Evolutionary conservation across 2,113 vertebrate genomes (phyloP), one percentile per base, ranked within the genome.

Genomic region (Bothrops jararaca): DNA sequence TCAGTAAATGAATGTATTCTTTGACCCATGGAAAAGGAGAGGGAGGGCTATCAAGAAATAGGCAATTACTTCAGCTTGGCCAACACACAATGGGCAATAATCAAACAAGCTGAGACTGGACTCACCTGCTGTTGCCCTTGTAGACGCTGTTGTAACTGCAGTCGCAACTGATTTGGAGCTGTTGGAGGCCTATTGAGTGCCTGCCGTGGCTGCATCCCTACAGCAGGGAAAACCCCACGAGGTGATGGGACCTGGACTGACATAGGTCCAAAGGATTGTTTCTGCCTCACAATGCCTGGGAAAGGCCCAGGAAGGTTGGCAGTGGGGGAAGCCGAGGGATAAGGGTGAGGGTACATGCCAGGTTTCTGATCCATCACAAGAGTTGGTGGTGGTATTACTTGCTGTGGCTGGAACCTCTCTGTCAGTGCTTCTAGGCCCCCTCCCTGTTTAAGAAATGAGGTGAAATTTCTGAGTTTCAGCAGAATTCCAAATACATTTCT

Each of bases 121-220:
- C 95, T 97, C 96, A 99, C 99, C 98, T 99, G 98, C 96, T 99
- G 98, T 1, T 98, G 98, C 1, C 98, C 98, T 95, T 99, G 99
- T 39, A 99, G 95, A 18, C 99, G 97, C 95, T 99, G 99, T 93
- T 99, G 99, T 74, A 99, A 98, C 95, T 99, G 99, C 89, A 99
- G 98, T 29, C 99, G 98, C 58, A 99, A 97, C 85, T 98, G 98
- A 91, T 98, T 95, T 95, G 97, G 97, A 4, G 98, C 95, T 3
- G 98, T 98, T 1, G 98, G 98, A 7, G 98, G 96, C 60, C 98
- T 97, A 94, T 39, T 96, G 91, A 98, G 93, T 0, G 97, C 96
- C 0, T 98, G 98, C 50, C 98, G 97, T 56, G 98, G 96, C 10
- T 98, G 98, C 94, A 99, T 96, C 58, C 96, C 97, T 92, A 98